Base-by-base conservation (phyloP, 1,140 invertebrate species). In the Ruditapes philippinarum region DNA sequence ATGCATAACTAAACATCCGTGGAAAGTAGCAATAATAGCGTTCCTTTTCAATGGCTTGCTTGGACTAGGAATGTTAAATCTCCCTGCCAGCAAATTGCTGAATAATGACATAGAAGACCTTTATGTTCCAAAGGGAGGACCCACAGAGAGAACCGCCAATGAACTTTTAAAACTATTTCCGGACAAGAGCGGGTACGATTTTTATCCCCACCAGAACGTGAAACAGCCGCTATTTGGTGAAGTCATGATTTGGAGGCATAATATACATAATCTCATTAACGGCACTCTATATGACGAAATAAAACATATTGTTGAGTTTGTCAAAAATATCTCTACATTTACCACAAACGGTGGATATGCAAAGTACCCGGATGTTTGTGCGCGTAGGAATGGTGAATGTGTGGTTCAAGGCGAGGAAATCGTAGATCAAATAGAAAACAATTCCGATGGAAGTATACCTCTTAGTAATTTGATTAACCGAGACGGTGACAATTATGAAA, bases 21-120 rank as follows among this genome's bases (percentile, higher is more conserved):
- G 80, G 80, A 82, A 82, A 70, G 38, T 70, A 0, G 36, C 28
- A 19, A 42, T 82, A n/a, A 68, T 82, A 17, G 36, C n/a, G 4
- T 68, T 82, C 36, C 0, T 82, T 25, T 38, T 82, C 38, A 82
- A 82, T 31, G 80, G 80, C 36, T 45, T 82, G 2, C 62, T 82
- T 12, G 80, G 80, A 17, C 42, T 82, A 17, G 80, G 80, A 45
- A 45, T 82, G 38, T 33, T 68, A 14, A 68, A 68, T 38, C 28
- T 65, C 17, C 57, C 38, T 0, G 38, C 60, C 14, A 79, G 76
- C 49, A 79, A 79, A 31, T 25, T 79, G 7, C 49, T 74, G 2
- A 85, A 85, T 33, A 85, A 85, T 54, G 70, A 74, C 25, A 74
- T 85, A 11, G 49, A 85, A 33, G 65, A 85, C 33, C 38, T 85